Conservation (phyloP, 2,797 vertebrate genomes). For the Garrulus glandarius region DNA sequence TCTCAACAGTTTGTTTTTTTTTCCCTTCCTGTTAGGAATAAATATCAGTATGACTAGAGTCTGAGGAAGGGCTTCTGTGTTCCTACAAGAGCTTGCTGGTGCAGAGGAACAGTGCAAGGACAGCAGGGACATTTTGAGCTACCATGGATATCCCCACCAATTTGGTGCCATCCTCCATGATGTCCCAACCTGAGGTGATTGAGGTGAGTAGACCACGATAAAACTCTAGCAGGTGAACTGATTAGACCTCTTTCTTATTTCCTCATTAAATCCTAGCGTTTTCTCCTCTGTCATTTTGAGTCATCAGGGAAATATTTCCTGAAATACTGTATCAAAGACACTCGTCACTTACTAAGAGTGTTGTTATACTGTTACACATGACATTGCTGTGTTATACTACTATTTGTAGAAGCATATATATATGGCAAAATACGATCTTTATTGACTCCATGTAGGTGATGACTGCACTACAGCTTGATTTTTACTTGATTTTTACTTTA, state of each 20-base stretch:
- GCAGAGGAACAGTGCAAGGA: not conserved
- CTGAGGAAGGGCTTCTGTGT: slow-evolving; percentile 33
- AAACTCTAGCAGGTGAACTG: not conserved
- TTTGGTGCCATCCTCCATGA: slow-evolving; percentile 55
- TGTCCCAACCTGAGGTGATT: slow-evolving; percentile 68
- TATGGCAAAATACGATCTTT: not conserved
- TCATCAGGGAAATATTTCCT: not conserved
- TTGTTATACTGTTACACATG: not conserved
- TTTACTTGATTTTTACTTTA: not conserved
- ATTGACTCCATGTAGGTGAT: not conserved
- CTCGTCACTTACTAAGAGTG: not conserved
- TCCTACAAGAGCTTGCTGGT: not conserved
- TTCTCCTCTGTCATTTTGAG: not conserved
- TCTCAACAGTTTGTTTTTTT: not conserved
- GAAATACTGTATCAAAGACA: not conserved
- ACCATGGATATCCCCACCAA: slow-evolving; percentile 60
- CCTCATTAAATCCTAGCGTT: not conserved
- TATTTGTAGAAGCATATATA: not conserved
- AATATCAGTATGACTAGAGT: slow-evolving; percentile 64
- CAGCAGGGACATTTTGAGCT: not conserved
- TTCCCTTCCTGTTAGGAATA: slow-evolving; percentile 41
- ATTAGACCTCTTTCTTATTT: not conserved
- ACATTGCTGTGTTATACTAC: not conserved
- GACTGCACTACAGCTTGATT: not conserved
- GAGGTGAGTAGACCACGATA: not conserved